phyloP scores from a whole-genome alignment of 2,888 invertebrate genomes.

The Pharmacophagus antenor region DNA sequence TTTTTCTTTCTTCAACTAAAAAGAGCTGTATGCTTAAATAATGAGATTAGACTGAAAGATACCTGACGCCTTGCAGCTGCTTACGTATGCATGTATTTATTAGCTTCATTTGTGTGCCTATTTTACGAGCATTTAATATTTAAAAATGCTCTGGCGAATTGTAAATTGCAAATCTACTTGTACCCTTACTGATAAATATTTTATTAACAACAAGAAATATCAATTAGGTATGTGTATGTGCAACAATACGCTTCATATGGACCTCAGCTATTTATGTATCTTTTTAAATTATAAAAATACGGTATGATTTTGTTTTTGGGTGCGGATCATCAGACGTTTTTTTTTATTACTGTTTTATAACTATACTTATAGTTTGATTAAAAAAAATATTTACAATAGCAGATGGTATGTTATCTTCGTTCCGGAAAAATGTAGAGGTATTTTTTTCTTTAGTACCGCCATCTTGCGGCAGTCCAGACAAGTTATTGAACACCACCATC shows the following conservation, averaged over 20 bases:
- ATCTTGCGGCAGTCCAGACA: conserved; percentile 93
- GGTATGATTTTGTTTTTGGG: too few relatives aligned
- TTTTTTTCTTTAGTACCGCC: conserved; percentile 84
- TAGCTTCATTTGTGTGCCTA: neutral
- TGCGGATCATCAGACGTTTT: too few relatives aligned
- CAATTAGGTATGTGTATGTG: neutral
- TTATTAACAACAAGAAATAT: neutral
- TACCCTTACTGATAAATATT: neutral
- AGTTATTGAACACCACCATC: conserved; percentile 90
- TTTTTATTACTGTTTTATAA: too few relatives aligned
- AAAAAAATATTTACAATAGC: too few relatives aligned
- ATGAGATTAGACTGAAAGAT: too few relatives aligned
- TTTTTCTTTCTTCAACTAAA: too few relatives aligned
- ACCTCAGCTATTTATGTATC: too few relatives aligned
- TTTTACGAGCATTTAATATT: neutral
- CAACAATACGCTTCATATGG: too few relatives aligned
- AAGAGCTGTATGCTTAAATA: neutral
- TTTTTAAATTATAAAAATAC: too few relatives aligned
- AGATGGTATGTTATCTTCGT: too few relatives aligned
- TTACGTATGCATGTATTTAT: neutral
- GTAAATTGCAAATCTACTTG: neutral
- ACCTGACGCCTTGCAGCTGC: neutral
- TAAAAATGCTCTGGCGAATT: neutral
- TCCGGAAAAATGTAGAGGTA: too few relatives aligned
- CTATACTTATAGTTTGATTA: too few relatives aligned